Percentiles rank a stretch among this genome's conserved stretches.
Evolutionary conservation across 2,797 vertebrate species (phyloP).

Genomic region (Buceros bicornis): DNA sequence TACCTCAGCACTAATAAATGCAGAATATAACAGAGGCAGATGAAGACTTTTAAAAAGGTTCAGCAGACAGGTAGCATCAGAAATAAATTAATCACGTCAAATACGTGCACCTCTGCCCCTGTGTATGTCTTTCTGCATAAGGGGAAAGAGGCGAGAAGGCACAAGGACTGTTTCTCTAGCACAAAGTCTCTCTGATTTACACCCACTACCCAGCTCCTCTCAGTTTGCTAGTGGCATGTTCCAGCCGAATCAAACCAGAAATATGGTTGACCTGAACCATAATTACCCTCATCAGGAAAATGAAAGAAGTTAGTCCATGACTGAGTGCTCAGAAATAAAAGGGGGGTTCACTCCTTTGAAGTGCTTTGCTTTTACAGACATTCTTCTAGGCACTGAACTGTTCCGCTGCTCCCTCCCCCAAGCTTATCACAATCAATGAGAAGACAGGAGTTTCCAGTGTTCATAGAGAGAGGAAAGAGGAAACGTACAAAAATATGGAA

Average conservation of each 20-base stretch:
- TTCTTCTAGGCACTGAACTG: background rate
- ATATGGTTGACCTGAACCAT: background rate
- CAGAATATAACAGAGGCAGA: background rate
- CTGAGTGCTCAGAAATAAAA: slow-evolving; percentile 28
- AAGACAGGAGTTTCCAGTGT: slow-evolving; percentile 22
- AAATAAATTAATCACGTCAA: background rate
- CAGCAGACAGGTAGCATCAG: background rate
- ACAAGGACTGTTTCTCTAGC: background rate
- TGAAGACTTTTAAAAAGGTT: background rate
- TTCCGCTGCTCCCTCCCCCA: slow-evolving; percentile 32
- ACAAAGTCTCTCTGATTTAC: background rate
- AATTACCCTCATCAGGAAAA: slow-evolving; percentile 22
- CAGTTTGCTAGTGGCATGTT: background rate
- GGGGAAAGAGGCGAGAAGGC: background rate
- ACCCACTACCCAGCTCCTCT: background rate
- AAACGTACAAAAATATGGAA: slow-evolving; percentile 69
- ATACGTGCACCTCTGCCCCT: background rate
- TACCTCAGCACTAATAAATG: background rate
- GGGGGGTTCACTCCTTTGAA: slow-evolving; percentile 6
- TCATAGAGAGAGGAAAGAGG: slow-evolving; percentile 1
- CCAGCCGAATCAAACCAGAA: background rate
- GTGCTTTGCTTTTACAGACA: slow-evolving; percentile 38
- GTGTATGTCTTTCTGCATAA: accelerated
- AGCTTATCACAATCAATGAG: background rate
- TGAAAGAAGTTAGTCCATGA: slow-evolving; percentile 16